Conservation (phyloP, 2,113 vertebrate genomes). For the Piaya cayana region DNA sequence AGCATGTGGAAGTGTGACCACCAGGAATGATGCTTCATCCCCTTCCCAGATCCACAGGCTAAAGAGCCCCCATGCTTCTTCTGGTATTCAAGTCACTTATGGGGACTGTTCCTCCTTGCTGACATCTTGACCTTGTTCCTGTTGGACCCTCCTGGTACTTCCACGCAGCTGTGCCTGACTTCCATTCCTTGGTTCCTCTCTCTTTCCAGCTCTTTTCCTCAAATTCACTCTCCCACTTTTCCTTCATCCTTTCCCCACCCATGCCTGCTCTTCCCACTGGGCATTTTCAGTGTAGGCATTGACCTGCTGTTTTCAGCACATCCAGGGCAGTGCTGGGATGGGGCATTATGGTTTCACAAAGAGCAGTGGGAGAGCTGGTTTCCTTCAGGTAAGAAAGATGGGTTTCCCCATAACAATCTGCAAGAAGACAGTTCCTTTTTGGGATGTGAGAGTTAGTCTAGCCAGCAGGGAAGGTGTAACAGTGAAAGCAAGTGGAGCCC, state of each 20-base stretch:
- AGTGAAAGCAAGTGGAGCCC: background rate
- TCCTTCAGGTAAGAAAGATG: background rate
- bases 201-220: background rate
- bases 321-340: background rate
- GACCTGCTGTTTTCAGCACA: background rate
- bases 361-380: background rate
- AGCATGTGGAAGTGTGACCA: background rate
- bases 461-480: background rate
- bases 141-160: background rate
- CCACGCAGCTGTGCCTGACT: background rate
- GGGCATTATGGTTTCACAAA: background rate
- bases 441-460: background rate
- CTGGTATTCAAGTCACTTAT: background rate
- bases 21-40: background rate
- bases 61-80: background rate
- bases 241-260: background rate
- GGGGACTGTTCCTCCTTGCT: background rate
- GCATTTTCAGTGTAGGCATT: background rate
- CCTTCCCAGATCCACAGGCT: background rate
- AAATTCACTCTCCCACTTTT: background rate
- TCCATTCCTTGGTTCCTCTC: background rate
- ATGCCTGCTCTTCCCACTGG: accelerated
- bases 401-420: background rate
- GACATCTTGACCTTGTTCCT: background rate
- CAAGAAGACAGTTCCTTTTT: background rate